Evolutionary conservation across 1,140 invertebrate genomes (phyloP).

Genomic region (Formica selysi): DNA sequence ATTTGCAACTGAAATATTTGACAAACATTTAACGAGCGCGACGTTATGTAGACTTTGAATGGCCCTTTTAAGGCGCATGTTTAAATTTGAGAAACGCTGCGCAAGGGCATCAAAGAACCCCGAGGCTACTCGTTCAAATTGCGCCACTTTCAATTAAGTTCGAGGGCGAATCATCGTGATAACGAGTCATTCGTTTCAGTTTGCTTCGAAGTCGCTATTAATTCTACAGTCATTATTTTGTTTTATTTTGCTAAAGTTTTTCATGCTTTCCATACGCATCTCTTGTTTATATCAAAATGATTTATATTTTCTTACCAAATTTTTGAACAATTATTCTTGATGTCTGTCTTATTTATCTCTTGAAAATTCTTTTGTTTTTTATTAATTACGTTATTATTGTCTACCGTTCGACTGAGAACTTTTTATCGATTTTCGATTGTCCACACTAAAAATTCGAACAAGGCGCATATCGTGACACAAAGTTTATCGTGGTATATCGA

Average conservation of each 20-base stretch:
- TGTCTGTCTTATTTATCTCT: neutral
- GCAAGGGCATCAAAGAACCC: slow-evolving; percentile 40
- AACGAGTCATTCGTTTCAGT: slow-evolving; percentile 72
- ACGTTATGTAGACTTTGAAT: neutral
- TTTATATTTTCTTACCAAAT: neutral
- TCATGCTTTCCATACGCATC: no score
- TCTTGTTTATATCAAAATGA: neutral
- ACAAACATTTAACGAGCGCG: no score
- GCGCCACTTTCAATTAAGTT: slow-evolving; percentile 82
- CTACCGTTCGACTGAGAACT: neutral
- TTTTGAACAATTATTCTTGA: neutral
- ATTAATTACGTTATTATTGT: slow-evolving; percentile 5
- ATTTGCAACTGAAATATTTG: neutral
- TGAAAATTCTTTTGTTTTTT: neutral
- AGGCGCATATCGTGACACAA: slow-evolving; percentile 21
- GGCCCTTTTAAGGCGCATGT: neutral
- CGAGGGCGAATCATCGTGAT: slow-evolving; percentile 81
- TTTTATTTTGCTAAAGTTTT: neutral
- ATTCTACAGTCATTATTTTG: slow-evolving; percentile 17
- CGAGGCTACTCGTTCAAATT: slow-evolving; percentile 81
- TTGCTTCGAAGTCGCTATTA: slow-evolving; percentile 29
- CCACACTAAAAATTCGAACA: neutral
- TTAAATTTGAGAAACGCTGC: slow-evolving; percentile 41
- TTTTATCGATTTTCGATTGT: slow-evolving; percentile 10
- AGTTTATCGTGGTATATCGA: slow-evolving; percentile 22